Evolutionary conservation across 2,113 vertebrate species (phyloP).

Genomic region (Pygathrix nemaeus): DNA sequence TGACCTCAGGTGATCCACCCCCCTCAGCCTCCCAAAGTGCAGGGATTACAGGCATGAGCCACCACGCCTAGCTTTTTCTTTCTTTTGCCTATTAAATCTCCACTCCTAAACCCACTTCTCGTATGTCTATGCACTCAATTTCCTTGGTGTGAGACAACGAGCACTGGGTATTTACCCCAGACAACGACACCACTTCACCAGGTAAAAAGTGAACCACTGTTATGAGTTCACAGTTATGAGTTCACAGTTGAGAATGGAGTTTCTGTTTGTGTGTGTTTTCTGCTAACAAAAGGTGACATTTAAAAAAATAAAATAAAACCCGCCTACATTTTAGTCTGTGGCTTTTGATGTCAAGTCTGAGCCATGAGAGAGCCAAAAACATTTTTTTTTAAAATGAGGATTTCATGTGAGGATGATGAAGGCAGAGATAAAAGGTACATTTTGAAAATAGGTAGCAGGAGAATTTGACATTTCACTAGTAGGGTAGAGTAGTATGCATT

Average conservation of each 20-base stretch:
- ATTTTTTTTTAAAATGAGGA: neutral
- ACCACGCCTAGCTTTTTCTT: too few species aligned
- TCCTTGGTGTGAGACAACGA: too few species aligned
- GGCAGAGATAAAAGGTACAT: neutral
- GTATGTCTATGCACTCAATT: too few species aligned
- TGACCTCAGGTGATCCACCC: too few species aligned
- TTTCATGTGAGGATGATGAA: neutral
- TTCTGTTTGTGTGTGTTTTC: neutral
- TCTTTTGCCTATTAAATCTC: too few species aligned
- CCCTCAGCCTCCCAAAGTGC: too few species aligned
- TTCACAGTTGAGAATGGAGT: neutral
- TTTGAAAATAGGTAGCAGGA: neutral
- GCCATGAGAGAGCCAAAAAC: neutral
- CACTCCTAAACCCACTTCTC: too few species aligned
- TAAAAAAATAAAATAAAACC: neutral
- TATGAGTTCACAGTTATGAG: neutral
- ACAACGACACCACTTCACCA: neutral
- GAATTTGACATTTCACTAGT: neutral
- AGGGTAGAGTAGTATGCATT: too few species aligned
- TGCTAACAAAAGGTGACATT: neutral
- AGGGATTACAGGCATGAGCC: too few species aligned
- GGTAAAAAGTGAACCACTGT: too few species aligned
- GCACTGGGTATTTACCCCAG: too few species aligned
- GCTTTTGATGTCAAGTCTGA: slow-evolving; percentile 1
- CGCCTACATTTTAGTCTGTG: neutral